Base-by-base conservation (phyloP, 2,113 vertebrate genomes). In the Columba janthina region DNA sequence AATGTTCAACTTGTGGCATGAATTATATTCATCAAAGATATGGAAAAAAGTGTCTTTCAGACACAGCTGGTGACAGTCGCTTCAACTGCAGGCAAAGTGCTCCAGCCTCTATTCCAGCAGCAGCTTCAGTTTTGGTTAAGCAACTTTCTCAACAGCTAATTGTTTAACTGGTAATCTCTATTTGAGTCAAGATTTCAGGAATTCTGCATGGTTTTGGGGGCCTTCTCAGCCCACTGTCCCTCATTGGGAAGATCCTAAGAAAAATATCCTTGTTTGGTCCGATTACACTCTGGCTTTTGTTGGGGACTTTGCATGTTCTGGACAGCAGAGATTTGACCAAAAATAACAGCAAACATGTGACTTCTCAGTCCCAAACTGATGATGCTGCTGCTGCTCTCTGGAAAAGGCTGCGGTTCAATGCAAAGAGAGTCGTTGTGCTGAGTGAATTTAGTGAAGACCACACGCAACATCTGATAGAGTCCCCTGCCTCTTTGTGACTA, bases 261-360 rank as follows among this genome's bases (percentile, higher is more conserved):
- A 56, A 57, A 53, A 42, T 5, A 14, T 19, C 15, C n/a, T 61
- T 60, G 28, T 51, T 80, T 73, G 61, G 2, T 76, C 32, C 48
- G 64, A 31, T 15, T 75, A 25, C 76, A 2, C 50, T 54, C 44
- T 18, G 12, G 46, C 80, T 91, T 94, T 92, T 96, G 28, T 81
- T 57, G 16, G 69, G 44, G 32, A 80, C 32, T 88, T 48, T 65
- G 53, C 56, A 5, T 10, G 5, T 66, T 92, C 2, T 5, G 74
- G 87, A 25, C 73, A 77, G 70, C 42, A 69, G 36, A 73, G 65
- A 64, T 88, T 92, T 84, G 62, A 91, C 89, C 77, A 46, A 77
- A n/a, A 86, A 80, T 53, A 28, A 26, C 51, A 60, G 69, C n/a
- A 74, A 91, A 89, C 97, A 95, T 57, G 90, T 96, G 96, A 97